A percentile compares a stretch with the other conserved stretches of the same genome.
These are phyloP conservation scores for Perca flavescens DNA, from an alignment of 2,113 vertebrate species.

Conservation along the genomic window DNA sequence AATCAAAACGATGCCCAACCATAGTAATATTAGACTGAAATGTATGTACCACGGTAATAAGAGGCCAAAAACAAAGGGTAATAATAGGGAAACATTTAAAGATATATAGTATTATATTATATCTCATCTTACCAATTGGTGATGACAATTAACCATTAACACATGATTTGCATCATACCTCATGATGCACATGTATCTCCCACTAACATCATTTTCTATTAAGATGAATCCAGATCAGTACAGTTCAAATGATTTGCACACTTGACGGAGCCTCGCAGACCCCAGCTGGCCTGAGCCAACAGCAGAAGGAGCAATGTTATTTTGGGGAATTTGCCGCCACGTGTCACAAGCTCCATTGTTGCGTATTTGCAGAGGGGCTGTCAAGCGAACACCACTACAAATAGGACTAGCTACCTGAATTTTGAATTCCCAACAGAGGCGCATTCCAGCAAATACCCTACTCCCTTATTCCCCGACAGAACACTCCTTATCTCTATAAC, in stretches of 20 bases:
- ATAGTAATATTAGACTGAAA: too few species aligned
- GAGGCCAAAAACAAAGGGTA: too few species aligned
- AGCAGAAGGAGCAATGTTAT: slow-evolving; percentile 43
- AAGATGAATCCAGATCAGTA: not conserved
- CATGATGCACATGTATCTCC: not conserved
- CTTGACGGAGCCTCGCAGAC: slow-evolving; percentile 7
- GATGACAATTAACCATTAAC: not conserved
- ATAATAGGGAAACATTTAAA: too few species aligned
- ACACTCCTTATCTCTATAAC: not conserved
- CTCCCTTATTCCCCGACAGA: not conserved
- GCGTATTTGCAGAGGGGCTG: slow-evolving; percentile 9
- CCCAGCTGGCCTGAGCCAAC: slow-evolving; percentile 27
- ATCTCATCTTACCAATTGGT: not conserved
- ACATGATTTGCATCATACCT: not conserved
- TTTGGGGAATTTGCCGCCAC: slow-evolving; percentile 36
- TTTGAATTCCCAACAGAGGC: not conserved
- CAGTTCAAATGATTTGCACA: slow-evolving; percentile 13
- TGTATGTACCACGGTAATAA: too few species aligned
- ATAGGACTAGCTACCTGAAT: slow-evolving; percentile 9
- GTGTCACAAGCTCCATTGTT: slow-evolving; percentile 24
- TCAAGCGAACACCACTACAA: slow-evolving; percentile 31
- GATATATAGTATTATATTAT: too few species aligned
- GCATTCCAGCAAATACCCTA: slow-evolving; percentile 10
- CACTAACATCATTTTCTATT: not conserved
- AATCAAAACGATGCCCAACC: too few species aligned